A percentile compares a stretch with the other conserved stretches of the same genome.
These are phyloP conservation scores for Catharus fuscescens DNA, from an alignment of 2,113 vertebrate genomes.

Conservation along the genomic window DNA sequence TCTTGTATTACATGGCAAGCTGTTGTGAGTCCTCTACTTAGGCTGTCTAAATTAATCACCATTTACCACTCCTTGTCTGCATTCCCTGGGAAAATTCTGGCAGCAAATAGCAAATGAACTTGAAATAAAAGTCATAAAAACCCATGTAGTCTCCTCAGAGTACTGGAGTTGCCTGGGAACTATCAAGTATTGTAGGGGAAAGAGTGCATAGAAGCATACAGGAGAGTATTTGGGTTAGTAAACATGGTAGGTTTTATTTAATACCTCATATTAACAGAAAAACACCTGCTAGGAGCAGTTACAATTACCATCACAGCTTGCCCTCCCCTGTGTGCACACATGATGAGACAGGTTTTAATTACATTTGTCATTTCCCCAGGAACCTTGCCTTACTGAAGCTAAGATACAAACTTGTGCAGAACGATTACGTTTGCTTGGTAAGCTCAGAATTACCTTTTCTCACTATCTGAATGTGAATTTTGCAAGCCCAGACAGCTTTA, in stretches of 20 bases:
- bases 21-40: not conserved
- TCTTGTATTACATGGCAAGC: conserved; percentile 32
- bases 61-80: conserved; percentile 4
- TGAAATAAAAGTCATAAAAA: conserved; percentile 24
- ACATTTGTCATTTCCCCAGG: conserved; percentile 44
- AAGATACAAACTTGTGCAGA: not conserved
- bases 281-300: conserved; percentile 31
- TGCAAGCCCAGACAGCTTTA: not conserved
- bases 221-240: not conserved
- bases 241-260: conserved; percentile 20
- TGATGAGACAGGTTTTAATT: conserved; percentile 55
- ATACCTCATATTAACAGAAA: conserved; percentile 4
- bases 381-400: not conserved
- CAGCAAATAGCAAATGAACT: not conserved
- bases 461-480: not conserved
- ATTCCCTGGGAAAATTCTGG: conserved; percentile 28
- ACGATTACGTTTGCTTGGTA: not conserved
- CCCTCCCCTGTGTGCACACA: not conserved
- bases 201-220: not conserved
- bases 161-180: not conserved
- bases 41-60: conserved; percentile 33
- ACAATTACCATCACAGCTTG: conserved; percentile 38
- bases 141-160: not conserved
- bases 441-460: not conserved
- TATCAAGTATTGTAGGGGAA: not conserved